Conservation (phyloP, 2,888 invertebrate genomes). For the Aphodius sticticus region DNA sequence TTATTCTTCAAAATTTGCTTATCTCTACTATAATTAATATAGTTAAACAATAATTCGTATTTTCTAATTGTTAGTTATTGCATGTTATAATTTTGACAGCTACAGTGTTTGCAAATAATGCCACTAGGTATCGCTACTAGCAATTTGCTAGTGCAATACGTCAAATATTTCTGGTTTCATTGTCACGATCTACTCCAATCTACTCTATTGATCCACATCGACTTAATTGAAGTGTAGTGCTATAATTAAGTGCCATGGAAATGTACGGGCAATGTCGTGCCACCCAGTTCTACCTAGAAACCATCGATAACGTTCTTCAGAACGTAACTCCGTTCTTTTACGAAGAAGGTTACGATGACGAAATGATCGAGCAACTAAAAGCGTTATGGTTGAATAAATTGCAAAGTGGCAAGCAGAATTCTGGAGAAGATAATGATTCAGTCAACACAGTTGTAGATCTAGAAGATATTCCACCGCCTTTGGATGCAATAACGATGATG, state of each 20-base stretch:
- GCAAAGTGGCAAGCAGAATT: slow-evolving; percentile 4
- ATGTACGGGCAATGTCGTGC: background rate
- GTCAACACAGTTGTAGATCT: background rate
- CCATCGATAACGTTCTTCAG: slow-evolving; percentile 25
- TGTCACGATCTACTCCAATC: background rate
- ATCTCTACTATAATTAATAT: too few relatives aligned
- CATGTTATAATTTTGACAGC: too few relatives aligned
- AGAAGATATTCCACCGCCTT: background rate
- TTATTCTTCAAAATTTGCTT: too few relatives aligned
- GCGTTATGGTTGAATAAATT: slow-evolving; percentile 29
- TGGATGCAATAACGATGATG: slow-evolving; percentile 5
- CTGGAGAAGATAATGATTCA: background rate
- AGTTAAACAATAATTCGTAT: too few relatives aligned
- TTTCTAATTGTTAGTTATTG: too few relatives aligned
- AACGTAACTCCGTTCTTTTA: slow-evolving; percentile 21
- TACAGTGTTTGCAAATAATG: background rate
- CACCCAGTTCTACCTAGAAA: slow-evolving; percentile 1
- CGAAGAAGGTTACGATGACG: slow-evolving; percentile 30
- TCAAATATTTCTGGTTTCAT: background rate
- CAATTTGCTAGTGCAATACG: background rate
- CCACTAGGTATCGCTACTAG: background rate
- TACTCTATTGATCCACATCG: background rate
- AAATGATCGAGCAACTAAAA: slow-evolving; percentile 24
- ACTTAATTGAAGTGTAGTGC: background rate
- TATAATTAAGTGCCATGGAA: background rate